These are phyloP conservation scores for Craterocephalus amniculus DNA, from an alignment of 2,797 vertebrate species.

Conservation along the genomic window DNA sequence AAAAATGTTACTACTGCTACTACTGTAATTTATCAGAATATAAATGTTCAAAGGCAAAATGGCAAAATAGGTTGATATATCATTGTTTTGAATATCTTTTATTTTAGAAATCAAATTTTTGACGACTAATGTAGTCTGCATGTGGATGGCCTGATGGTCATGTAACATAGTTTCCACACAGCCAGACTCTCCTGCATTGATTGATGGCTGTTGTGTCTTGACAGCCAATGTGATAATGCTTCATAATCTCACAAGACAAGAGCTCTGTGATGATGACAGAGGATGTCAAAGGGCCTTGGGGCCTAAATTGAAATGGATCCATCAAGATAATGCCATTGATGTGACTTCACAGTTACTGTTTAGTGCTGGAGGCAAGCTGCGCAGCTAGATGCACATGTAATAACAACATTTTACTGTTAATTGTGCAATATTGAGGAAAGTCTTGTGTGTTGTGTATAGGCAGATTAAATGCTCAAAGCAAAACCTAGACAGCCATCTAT, in stretches of 20 bases:
- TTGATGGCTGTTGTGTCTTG: constrained; percentile 59
- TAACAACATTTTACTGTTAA: neutral
- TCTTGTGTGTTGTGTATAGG: neutral
- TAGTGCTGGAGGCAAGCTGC: neutral
- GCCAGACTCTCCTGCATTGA: constrained; percentile 51
- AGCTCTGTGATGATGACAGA: constrained; percentile 39
- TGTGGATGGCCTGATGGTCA: neutral
- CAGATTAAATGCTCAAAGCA: constrained; percentile 1
- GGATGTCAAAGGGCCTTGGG: constrained; percentile 43
- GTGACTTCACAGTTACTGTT: constrained; percentile 30
- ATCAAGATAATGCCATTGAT: constrained; percentile 39
- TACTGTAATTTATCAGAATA: too few relatives aligned
- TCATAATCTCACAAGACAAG: constrained; percentile 45
- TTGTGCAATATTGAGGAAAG: constrained; percentile 9
- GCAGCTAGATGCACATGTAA: neutral
- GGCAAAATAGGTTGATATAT: too few relatives aligned
- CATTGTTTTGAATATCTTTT: neutral
- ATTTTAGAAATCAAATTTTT: too few relatives aligned
- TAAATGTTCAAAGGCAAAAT: too few relatives aligned
- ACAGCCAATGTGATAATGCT: constrained; percentile 45
- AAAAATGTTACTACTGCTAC: too few relatives aligned
- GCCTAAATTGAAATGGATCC: constrained; percentile 61
- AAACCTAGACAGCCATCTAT: neutral
- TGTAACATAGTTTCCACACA: constrained; percentile 19
- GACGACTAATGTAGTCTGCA: too few relatives aligned